These are phyloP conservation scores for Ascidia mentula DNA, from an alignment of 23 tunicate species.

Conservation along the genomic window DNA sequence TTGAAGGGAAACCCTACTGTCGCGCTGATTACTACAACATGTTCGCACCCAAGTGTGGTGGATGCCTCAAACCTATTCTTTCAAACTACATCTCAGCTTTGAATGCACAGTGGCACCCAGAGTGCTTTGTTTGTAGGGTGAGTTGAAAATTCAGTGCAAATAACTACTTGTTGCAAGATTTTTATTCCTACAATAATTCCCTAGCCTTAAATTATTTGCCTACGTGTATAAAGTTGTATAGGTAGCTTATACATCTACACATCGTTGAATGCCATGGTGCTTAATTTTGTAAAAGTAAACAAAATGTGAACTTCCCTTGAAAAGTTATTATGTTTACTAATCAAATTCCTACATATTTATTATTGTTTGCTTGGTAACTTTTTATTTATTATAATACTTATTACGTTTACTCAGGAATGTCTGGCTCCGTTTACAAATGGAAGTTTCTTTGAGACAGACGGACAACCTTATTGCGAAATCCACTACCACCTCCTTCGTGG, in stretches of 20 bases:
- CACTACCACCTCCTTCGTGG: conserved; percentile 80
- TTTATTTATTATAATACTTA: no score
- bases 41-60: conserved; percentile 98
- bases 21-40: conserved; percentile 92
- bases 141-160: conserved; percentile 13
- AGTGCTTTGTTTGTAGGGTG: conserved; percentile 96
- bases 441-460: conserved; percentile 86
- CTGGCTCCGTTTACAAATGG: conserved; percentile 93
- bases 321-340: not conserved
- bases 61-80: conserved; percentile 88
- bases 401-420: conserved; percentile 63
- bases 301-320: no score
- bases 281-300: no score
- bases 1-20: conserved; percentile 84
- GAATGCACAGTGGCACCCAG: conserved; percentile 95
- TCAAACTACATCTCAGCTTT: conserved; percentile 95
- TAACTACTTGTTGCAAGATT: not conserved
- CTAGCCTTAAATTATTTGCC: no score
- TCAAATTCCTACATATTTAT: no score
- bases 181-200: not conserved
- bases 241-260: not conserved
- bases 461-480: conserved; percentile 92
- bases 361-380: no score
- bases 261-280: no score
- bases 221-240: not conserved